Evolutionary conservation across 1,140 invertebrate species (phyloP).

Genomic region (Mizuhopecten yessoensis): DNA sequence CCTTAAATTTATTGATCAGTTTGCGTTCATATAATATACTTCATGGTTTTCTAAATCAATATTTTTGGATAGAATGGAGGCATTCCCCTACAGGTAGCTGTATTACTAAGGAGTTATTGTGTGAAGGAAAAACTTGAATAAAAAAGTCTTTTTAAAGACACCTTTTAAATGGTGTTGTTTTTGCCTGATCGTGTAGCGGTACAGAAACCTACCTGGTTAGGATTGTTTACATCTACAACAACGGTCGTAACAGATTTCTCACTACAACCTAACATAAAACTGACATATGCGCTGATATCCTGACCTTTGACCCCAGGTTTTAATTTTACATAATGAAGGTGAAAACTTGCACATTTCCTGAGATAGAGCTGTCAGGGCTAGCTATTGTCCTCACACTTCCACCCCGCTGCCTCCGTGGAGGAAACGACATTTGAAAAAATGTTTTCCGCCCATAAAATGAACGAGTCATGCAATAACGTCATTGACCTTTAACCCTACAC

Average conservation of each 20-base stretch:
- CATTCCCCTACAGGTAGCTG: no score
- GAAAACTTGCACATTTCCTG: constrained; percentile 14
- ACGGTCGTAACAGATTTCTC: neutral
- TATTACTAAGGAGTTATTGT: no score
- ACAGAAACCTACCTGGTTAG: neutral
- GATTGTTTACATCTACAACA: neutral
- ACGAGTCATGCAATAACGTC: neutral
- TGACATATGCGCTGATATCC: neutral
- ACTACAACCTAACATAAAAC: neutral
- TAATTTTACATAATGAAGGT: neutral
- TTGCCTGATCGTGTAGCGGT: neutral
- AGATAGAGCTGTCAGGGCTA: neutral
- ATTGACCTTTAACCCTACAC: neutral
- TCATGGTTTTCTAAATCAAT: no score
- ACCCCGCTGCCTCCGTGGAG: neutral
- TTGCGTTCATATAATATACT: no score
- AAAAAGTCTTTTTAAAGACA: no score
- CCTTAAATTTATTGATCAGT: no score
- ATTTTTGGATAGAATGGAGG: no score
- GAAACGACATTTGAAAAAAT: constrained; percentile 1
- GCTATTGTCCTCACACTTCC: neutral
- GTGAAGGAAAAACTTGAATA: no score
- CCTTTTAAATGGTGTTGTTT: neutral
- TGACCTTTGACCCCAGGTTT: neutral
- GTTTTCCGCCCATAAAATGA: neutral